These are phyloP conservation scores for Pomacea maculata DNA, from an alignment of 1,140 invertebrate species.

Conservation along the genomic window DNA sequence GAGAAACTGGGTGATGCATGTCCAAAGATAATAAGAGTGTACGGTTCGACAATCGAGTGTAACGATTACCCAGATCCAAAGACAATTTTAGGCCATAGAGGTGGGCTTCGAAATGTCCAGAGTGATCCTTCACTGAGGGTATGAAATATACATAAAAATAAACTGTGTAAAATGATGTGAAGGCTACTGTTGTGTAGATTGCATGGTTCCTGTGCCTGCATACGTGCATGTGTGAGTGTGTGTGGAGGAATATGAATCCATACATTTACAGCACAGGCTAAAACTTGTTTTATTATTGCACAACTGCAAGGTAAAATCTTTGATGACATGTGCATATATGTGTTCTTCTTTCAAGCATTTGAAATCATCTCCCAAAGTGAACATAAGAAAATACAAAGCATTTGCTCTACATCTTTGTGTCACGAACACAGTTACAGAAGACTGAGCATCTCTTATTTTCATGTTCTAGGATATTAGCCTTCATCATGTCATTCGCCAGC, in stretches of 20 bases:
- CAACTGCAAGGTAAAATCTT: neutral
- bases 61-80: conserved; percentile 45
- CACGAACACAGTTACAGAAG: neutral
- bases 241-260: neutral
- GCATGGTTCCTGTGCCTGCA: neutral
- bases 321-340: neutral
- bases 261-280: neutral
- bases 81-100: conserved; percentile 16
- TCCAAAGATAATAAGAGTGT: conserved; percentile 47
- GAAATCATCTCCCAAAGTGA: conserved; percentile 1
- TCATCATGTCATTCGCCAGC: conserved; percentile 43
- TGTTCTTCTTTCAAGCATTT: conserved; percentile 1
- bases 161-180: no score
- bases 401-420: neutral
- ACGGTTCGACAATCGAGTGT: conserved; percentile 42
- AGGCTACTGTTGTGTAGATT: neutral
- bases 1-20: conserved; percentile 29
- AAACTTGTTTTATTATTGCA: neutral
- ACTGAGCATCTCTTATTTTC: neutral
- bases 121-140: conserved; percentile 29
- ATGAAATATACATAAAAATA: no score
- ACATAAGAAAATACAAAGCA: neutral
- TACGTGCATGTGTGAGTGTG: conserved; percentile 15
- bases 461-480: conserved; percentile 25
- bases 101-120: conserved; percentile 10